A percentile compares a stretch with the other conserved stretches of the same genome.
phyloP scores from a whole-genome alignment of 2,113 vertebrate genomes.

The Numenius arquata region DNA sequence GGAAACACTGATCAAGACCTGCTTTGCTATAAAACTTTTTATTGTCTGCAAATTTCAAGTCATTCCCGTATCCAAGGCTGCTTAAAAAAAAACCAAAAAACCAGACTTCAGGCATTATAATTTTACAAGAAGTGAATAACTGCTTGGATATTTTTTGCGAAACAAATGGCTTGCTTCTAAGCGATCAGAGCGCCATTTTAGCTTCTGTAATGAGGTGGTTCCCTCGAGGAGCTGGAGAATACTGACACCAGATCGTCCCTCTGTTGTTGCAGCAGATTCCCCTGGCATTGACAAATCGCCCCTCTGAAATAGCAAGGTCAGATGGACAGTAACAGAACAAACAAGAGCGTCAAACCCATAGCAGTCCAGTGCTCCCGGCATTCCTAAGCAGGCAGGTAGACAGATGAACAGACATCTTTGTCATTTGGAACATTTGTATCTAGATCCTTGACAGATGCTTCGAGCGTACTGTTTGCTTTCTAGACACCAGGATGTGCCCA shows the following conservation, averaged over 20 bases:
- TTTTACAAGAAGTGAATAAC: conserved; percentile 46
- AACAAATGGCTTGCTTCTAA: conserved; percentile 23
- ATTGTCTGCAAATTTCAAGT: conserved; percentile 21
- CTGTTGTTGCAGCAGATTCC: conserved; percentile 19
- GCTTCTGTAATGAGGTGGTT: conserved; percentile 32
- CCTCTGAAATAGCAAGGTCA: conserved; percentile 36
- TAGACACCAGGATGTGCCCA: neutral
- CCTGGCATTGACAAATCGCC: conserved; percentile 34
- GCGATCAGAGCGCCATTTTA: neutral
- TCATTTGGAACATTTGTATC: neutral
- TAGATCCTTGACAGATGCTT: neutral
- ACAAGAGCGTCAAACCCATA: neutral
- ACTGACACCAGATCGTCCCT: conserved; percentile 51
- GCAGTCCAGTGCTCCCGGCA: neutral
- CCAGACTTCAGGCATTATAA: conserved; percentile 10
- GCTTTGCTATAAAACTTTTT: conserved; percentile 25
- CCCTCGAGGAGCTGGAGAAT: neutral
- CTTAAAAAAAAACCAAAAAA: neutral
- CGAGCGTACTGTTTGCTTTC: neutral
- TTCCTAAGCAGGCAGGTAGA: conserved; percentile 13
- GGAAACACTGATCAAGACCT: conserved; percentile 9
- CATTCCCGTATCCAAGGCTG: neutral
- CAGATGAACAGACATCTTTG: neutral
- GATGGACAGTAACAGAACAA: conserved; percentile 35
- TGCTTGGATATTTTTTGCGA: conserved; percentile 18